A percentile compares a stretch with the other conserved stretches of the same genome.
These are phyloP conservation scores for Drosophila limbata DNA, from an alignment of 2,888 invertebrate genomes.

Conservation along the genomic window DNA sequence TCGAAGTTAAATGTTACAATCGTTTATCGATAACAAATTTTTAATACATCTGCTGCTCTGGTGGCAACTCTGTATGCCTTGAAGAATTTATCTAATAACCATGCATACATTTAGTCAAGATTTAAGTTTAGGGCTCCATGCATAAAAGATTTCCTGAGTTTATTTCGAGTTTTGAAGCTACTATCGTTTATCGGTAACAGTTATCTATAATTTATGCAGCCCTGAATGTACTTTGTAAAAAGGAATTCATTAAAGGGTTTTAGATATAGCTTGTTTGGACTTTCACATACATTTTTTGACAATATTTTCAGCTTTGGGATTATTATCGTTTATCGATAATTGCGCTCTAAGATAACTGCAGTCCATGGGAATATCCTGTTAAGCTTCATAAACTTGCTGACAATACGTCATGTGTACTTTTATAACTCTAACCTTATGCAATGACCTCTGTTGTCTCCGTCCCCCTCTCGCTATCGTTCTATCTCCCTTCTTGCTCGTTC, in stretches of 20 bases:
- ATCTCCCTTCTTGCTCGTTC: not conserved
- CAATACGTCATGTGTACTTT: slow-evolving; percentile 1
- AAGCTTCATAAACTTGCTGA: not conserved
- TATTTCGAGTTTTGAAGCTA: not conserved
- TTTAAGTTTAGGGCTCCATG: not conserved
- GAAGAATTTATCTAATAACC: no score
- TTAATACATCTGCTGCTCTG: not conserved
- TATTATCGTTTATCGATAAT: slow-evolving; percentile 5
- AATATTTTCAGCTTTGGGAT: not conserved
- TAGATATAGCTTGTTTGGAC: not conserved
- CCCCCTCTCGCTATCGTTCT: not conserved
- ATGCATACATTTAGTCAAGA: no score
- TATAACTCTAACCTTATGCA: not conserved
- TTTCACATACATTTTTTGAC: not conserved
- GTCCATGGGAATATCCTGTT: not conserved
- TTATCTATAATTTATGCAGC: not conserved
- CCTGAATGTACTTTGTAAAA: not conserved
- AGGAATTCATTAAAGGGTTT: not conserved
- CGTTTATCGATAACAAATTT: not conserved
- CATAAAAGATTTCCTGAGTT: not conserved
- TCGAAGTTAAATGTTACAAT: not conserved
- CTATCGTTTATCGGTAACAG: not conserved
- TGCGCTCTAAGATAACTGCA: not conserved
- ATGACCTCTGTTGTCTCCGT: not conserved
- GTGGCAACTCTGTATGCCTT: not conserved